Base-by-base conservation (phyloP, 92 coral and sea anemone species). In the Ricordea florida region DNA sequence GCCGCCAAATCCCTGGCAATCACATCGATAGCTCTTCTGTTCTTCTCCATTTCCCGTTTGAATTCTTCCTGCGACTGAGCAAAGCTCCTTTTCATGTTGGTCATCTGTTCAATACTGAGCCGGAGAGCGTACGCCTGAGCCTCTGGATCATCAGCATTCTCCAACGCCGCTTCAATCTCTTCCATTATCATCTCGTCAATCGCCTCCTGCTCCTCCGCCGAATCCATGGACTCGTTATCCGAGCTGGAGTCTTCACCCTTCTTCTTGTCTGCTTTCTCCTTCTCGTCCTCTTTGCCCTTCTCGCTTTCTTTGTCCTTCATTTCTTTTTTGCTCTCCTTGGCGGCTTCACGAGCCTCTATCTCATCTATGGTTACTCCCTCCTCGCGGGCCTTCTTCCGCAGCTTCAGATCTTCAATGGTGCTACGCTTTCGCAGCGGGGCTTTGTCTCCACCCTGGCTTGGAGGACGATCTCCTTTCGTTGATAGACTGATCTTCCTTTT, bases 141-240 rank as follows among this genome's bases (percentile, higher is more conserved):
- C 64, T 84, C 93, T 7, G 97, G 94, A 29, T 91, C 97, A 53
- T 89, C 96, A 0, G 90, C 81, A 51, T 93, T 93, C 72, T 91
- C 97, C 20, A 93, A 79, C 13, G 97, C 98, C 4, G 93, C 97
- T 74, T 93, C 97, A 25, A 93, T 84, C 62, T 91, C 98, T 21
- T 93, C 93, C 85, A 79, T 89, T 7, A 91, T 62, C 94, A 85
- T 91, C 60, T 93, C 98, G 24, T 91, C 92, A 89, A 93, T 91
- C 0, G 91, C 98, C 23, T 75, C 97, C 36, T 84, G 87, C 26
- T 82, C 89, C 40, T 87, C 97, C 62, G 69, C 94, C n/a, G 91
- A 83, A 67, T 93, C 97, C 18, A 86, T 23, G 0, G 90, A 87
- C 64, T 89, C 99, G 37, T 85, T 88, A 27, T 89, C 93, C 10